phyloP scores from a whole-genome alignment of 2,113 vertebrate species.

The Spea multiplicata region DNA sequence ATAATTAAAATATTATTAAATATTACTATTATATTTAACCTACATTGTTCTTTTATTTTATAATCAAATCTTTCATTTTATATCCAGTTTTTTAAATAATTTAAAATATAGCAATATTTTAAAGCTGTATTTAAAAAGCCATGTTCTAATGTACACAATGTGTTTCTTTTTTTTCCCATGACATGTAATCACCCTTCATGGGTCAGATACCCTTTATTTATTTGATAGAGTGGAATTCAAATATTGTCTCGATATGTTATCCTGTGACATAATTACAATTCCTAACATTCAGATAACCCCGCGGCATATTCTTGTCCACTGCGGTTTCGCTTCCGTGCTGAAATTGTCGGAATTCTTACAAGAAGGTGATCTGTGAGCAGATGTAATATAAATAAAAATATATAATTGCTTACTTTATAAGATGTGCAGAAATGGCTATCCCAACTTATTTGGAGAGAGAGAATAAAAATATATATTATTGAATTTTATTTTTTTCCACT shows the following conservation, averaged over 20 bases:
- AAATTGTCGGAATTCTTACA: constrained; percentile 57
- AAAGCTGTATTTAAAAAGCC: neutral
- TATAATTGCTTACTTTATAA: neutral
- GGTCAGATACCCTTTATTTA: constrained; percentile 69
- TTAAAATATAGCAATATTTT: neutral
- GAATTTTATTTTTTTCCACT: neutral
- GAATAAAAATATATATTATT: neutral
- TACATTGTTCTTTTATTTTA: neutral
- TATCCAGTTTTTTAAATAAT: neutral
- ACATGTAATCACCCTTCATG: constrained; percentile 71
- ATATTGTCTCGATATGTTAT: constrained; percentile 67
- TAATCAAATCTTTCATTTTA: too few relatives aligned
- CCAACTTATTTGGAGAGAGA: neutral
- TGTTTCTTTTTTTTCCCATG: constrained; percentile 59
- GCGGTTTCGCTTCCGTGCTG: constrained; percentile 55
- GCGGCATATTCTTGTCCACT: constrained; percentile 62
- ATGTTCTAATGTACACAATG: neutral
- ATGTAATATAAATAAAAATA: neutral
- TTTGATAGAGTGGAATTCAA: constrained; percentile 63
- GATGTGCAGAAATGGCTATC: neutral
- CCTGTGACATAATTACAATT: constrained; percentile 59
- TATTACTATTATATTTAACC: neutral
- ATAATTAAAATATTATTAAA: too few relatives aligned
- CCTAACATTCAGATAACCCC: constrained; percentile 64
- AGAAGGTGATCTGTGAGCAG: constrained; percentile 51